These are phyloP conservation scores for Brenthis daphne DNA, from an alignment of 2,888 invertebrate species.

Conservation along the genomic window DNA sequence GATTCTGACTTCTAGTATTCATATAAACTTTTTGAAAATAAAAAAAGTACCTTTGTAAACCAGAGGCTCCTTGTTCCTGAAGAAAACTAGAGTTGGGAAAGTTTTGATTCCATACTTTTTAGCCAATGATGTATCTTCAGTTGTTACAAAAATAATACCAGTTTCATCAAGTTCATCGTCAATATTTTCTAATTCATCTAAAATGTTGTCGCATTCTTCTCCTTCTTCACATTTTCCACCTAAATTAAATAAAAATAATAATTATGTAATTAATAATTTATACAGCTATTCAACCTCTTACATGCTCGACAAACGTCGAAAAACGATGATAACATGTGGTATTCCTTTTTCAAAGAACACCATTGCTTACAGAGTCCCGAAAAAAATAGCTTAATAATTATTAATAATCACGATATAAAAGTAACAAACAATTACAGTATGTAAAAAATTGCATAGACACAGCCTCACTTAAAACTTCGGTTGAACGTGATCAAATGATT, in stretches of 20 bases:
- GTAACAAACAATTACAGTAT: neutral
- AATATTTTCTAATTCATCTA: slow-evolving; percentile 94
- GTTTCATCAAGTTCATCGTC: slow-evolving; percentile 96
- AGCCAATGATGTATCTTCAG: slow-evolving; percentile 90
- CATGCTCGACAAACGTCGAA: too few relatives aligned
- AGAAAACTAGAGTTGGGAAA: slow-evolving; percentile 93
- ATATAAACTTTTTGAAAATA: neutral
- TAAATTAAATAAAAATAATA: slow-evolving; percentile 48
- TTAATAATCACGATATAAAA: too few relatives aligned
- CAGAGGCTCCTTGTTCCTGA: slow-evolving; percentile 94
- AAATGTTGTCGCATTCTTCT: slow-evolving; percentile 91
- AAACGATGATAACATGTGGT: too few relatives aligned
- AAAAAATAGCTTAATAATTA: too few relatives aligned
- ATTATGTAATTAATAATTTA: neutral
- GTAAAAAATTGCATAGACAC: neutral
- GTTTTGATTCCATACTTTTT: slow-evolving; percentile 92
- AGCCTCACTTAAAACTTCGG: neutral
- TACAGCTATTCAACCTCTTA: neutral
- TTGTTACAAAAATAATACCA: slow-evolving; percentile 96
- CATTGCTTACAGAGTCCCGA: too few relatives aligned
- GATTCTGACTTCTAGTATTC: too few relatives aligned
- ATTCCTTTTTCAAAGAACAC: too few relatives aligned
- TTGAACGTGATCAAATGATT: neutral
- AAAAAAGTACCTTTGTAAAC: slow-evolving; percentile 84
- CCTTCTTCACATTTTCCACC: slow-evolving; percentile 94